Evolutionary conservation across 2,113 vertebrate species (phyloP).

Genomic region (Montifringilla adamsi): DNA sequence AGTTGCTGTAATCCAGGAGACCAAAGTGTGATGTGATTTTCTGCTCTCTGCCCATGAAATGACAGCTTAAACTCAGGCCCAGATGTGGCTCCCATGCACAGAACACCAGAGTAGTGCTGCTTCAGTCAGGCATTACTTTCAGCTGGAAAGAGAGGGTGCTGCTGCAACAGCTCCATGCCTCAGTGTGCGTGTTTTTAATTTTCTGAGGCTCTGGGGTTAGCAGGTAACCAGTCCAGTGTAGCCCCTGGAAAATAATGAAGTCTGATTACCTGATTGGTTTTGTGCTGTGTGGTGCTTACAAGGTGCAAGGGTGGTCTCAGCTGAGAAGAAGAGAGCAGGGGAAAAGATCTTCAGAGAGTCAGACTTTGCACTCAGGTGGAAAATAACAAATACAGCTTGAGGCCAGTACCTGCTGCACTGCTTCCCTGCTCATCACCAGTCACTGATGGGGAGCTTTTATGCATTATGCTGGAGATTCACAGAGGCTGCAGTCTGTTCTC

Average conservation of each 20-base stretch:
- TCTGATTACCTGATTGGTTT: background rate
- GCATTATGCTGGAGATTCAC: rapidly evolving
- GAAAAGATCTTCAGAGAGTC: background rate
- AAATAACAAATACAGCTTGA: background rate
- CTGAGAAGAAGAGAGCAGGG: background rate
- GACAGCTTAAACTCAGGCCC: background rate
- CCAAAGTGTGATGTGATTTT: background rate
- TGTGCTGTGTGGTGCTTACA: background rate
- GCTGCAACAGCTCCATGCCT: background rate
- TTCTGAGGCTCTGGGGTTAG: background rate
- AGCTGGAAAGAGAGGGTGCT: background rate
- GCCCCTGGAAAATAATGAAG: background rate
- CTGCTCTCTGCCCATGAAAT: background rate
- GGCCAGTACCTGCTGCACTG: background rate
- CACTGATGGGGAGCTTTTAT: background rate
- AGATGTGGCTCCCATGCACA: background rate
- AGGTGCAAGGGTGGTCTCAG: background rate
- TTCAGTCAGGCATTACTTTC: background rate
- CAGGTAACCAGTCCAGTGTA: background rate
- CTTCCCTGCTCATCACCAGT: background rate
- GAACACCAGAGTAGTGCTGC: background rate
- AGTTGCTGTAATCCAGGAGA: background rate
- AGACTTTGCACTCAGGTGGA: background rate
- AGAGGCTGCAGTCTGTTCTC: background rate
- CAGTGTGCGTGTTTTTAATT: background rate